A percentile compares a stretch with the other conserved stretches of the same genome.
Evolutionary conservation across 2,888 invertebrate species (phyloP).

Genomic region (Acanthococcus lagerstroemiae): DNA sequence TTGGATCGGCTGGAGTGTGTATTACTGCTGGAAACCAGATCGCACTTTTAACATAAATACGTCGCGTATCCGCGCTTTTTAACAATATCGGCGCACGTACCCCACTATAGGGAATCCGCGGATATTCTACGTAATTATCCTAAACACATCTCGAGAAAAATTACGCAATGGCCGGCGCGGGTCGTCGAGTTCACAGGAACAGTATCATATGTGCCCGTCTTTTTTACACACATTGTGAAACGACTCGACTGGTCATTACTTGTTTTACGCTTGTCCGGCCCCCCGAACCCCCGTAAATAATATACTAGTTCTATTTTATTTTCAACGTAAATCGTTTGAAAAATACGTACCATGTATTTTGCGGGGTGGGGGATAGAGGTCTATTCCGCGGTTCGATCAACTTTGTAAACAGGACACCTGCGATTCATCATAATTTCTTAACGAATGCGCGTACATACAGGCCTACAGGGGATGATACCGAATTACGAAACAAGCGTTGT

Average conservation of each 20-base stretch:
- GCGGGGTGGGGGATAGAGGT: too few relatives aligned
- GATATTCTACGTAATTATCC: slow-evolving; percentile 25
- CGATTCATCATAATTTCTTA: background rate
- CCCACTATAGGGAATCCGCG: slow-evolving; percentile 16
- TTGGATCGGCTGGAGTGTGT: too few relatives aligned
- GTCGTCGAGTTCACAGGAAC: slow-evolving; percentile 23
- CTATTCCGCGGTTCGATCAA: too few relatives aligned
- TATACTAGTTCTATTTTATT: background rate
- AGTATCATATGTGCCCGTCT: slow-evolving; percentile 14
- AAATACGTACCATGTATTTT: too few relatives aligned
- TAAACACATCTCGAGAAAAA: slow-evolving; percentile 22
- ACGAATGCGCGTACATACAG: background rate
- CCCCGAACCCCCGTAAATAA: background rate
- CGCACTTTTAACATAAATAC: background rate
- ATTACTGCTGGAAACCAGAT: too few relatives aligned
- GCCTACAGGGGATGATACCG: background rate
- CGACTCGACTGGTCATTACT: slow-evolving; percentile 21
- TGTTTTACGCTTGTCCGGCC: slow-evolving; percentile 13
- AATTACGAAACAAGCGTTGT: background rate
- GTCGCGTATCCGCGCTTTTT: slow-evolving; percentile 10
- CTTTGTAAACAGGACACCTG: too few relatives aligned
- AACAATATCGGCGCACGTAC: slow-evolving; percentile 17
- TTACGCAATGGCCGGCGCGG: slow-evolving; percentile 8
- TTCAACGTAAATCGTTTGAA: too few relatives aligned
- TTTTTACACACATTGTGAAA: slow-evolving; percentile 13